Conservation (phyloP, 2,888 invertebrate species). For the Cyrtodaria siliqua region DNA sequence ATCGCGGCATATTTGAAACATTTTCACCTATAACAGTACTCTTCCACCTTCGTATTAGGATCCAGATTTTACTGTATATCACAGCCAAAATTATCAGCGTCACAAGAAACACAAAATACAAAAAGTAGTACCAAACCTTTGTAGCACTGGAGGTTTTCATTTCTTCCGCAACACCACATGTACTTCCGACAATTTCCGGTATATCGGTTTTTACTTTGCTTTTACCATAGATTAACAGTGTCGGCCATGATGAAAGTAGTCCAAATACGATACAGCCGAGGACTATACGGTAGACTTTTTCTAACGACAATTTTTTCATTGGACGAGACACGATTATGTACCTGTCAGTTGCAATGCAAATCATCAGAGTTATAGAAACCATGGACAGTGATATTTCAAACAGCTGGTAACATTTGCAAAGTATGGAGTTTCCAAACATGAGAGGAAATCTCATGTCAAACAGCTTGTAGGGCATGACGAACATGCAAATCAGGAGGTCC, state of each 20-base stretch:
- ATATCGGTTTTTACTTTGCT: slow-evolving; percentile 21
- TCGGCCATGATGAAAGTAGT: slow-evolving; percentile 21
- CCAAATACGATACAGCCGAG: slow-evolving; percentile 9
- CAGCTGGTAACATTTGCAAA: slow-evolving; percentile 27
- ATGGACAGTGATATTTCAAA: slow-evolving; percentile 29
- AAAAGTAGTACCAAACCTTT: slow-evolving; percentile 24
- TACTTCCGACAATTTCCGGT: slow-evolving; percentile 16
- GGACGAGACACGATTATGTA: slow-evolving; percentile 30
- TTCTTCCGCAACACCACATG: slow-evolving; percentile 28
- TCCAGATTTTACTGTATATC: slow-evolving; percentile 26
- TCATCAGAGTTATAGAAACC: slow-evolving; percentile 31
- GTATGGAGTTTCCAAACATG: slow-evolving; percentile 17
- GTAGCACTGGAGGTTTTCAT: slow-evolving; percentile 17
- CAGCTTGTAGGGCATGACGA: slow-evolving; percentile 38
- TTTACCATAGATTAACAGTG: slow-evolving; percentile 29
- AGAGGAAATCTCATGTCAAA: slow-evolving; percentile 39
- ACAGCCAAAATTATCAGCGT: slow-evolving; percentile 9
- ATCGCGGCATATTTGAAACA: not conserved
- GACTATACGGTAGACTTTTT: slow-evolving; percentile 14
- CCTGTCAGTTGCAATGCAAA: slow-evolving; percentile 34
- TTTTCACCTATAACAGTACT: slow-evolving; percentile 28
- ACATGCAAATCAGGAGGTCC: slow-evolving; percentile 26
- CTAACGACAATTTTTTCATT: slow-evolving; percentile 18
- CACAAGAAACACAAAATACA: slow-evolving; percentile 30
- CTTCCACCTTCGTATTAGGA: slow-evolving; percentile 22